phyloP scores from a whole-genome alignment of 2,888 invertebrate genomes.

The Piscicola geometra region DNA sequence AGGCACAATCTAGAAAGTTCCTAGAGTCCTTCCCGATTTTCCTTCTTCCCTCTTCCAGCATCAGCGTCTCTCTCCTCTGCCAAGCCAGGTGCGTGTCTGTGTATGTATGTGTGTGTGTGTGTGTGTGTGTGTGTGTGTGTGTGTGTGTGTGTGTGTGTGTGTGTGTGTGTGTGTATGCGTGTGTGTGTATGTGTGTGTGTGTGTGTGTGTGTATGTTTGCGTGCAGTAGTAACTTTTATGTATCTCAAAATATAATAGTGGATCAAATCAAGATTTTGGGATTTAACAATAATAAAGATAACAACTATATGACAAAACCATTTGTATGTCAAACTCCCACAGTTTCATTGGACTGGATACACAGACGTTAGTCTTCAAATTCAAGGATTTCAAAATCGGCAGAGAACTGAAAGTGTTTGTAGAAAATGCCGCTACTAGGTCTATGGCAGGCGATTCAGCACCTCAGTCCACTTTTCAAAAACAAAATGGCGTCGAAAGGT shows the following conservation, averaged over 20 bases:
- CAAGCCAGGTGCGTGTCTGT: conserved; percentile 36
- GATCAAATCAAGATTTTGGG: not conserved
- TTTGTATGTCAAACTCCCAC: not conserved
- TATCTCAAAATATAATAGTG: no score
- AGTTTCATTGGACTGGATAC: conserved; percentile 48
- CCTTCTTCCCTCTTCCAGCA: conserved; percentile 25
- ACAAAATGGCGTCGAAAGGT: not conserved
- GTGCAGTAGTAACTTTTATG: no score
- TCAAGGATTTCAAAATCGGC: conserved; percentile 48
- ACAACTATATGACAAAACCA: not conserved
- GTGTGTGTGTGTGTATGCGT: no score
- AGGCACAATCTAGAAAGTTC: conserved; percentile 23
- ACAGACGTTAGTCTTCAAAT: conserved; percentile 47
- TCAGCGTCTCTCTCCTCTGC: conserved; percentile 33
- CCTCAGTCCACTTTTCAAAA: not conserved
- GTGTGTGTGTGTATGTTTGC: no score
- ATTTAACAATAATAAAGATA: not conserved
- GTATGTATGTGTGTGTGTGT: no score
- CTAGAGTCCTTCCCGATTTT: conserved; percentile 35
- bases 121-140: no score
- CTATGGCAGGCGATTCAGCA: not conserved
- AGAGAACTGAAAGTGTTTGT: conserved; percentile 45
- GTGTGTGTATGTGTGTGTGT: no score
- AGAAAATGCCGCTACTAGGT: conserved; percentile 16
- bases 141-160: no score